Evolutionary conservation across 2,113 vertebrate genomes (phyloP).

Genomic region (Polypterus bichir): DNA sequence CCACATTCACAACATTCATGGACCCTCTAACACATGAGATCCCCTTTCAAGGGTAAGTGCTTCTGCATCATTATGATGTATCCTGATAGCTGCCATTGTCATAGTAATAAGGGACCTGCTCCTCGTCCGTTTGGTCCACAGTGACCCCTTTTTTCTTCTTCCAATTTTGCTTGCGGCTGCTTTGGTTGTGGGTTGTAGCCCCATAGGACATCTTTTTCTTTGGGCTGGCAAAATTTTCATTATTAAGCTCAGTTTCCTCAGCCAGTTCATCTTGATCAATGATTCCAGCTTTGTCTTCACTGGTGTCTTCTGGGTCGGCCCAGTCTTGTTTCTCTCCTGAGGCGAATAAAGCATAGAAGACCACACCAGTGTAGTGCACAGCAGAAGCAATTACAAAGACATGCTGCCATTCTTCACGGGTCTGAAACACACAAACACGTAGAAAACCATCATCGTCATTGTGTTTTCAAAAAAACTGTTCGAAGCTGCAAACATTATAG

Average conservation of each 20-base stretch:
- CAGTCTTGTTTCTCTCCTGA: conserved; percentile 95
- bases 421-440: conserved; percentile 42
- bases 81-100: conserved; percentile 64
- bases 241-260: conserved; percentile 73
- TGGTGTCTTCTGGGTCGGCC: conserved; percentile 80
- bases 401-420: conserved; percentile 91
- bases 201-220: conserved; percentile 68
- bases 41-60: no score
- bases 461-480: no score
- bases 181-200: conserved; percentile 58
- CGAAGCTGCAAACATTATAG: no score
- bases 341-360: conserved; percentile 92
- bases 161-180: conserved; percentile 51
- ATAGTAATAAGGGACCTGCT: conserved; percentile 41
- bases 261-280: conserved; percentile 83
- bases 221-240: conserved; percentile 44
- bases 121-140: conserved; percentile 54
- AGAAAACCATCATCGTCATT: neutral
- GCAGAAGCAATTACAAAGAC: conserved; percentile 88
- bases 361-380: conserved; percentile 86
- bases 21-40: no score
- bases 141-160: conserved; percentile 51
- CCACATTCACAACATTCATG: no score
- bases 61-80: conserved; percentile 43
- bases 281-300: conserved; percentile 83